Evolutionary conservation across 2,797 vertebrate genomes (phyloP).

Genomic region (Takifugu ocellatus): DNA sequence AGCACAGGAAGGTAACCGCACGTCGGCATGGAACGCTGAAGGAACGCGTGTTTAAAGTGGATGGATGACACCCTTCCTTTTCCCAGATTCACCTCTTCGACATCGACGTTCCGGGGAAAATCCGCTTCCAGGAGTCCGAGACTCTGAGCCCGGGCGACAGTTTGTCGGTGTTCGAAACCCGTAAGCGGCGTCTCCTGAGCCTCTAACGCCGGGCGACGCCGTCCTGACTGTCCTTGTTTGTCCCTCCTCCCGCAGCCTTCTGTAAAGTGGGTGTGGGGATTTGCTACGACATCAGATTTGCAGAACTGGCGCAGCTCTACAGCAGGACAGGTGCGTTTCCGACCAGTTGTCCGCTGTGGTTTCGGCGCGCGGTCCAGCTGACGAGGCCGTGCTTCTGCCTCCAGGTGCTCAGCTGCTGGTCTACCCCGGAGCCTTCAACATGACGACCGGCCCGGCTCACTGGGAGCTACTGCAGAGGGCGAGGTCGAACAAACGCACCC

Average conservation of each 20-base stretch:
- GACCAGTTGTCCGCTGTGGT: fast-evolving
- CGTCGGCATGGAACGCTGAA: too few species aligned
- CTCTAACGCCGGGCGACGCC: neutral
- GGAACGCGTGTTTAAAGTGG: too few species aligned
- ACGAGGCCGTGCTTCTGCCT: neutral
- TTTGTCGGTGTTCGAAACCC: conserved; percentile 89
- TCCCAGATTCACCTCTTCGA: conserved; percentile 91
- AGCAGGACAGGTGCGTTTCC: conserved; percentile 81
- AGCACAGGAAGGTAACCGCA: conserved; percentile 87
- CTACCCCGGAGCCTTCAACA: conserved; percentile 95
- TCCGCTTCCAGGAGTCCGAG: conserved; percentile 94
- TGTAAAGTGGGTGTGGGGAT: conserved; percentile 97
- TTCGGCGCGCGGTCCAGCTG: neutral
- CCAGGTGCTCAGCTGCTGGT: conserved; percentile 91
- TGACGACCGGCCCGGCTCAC: conserved; percentile 97
- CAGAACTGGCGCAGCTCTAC: conserved; percentile 95
- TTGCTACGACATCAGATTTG: conserved; percentile 95
- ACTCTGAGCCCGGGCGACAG: conserved; percentile 85
- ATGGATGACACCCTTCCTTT: neutral
- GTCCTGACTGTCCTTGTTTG: neutral
- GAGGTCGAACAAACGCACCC: conserved; percentile 72
- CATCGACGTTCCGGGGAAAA: conserved; percentile 93
- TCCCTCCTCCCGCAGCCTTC: conserved; percentile 77
- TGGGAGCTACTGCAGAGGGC: conserved; percentile 95
- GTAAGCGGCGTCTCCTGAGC: conserved; percentile 68